Percentiles rank a stretch among this genome's conserved stretches.
Evolutionary conservation across 2,888 invertebrate species (phyloP).

Genomic region (Phalera bucephala): DNA sequence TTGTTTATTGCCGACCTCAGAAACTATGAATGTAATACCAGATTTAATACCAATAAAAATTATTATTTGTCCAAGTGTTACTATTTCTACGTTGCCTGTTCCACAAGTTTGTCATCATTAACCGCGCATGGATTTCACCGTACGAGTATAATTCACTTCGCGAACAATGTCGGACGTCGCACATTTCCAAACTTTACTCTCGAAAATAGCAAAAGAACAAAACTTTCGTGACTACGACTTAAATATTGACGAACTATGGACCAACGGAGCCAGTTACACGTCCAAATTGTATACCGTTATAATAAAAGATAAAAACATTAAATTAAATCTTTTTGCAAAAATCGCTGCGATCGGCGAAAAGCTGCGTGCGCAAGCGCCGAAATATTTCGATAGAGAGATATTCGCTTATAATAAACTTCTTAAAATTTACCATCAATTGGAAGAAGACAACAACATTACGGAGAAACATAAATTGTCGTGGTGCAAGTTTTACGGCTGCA

Average conservation of each 20-base stretch:
- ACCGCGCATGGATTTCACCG: no score
- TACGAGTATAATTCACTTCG: no score
- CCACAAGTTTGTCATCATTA: no score
- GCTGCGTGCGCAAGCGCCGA: conserved; percentile 29
- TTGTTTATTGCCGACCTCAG: no score
- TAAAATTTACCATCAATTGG: conserved; percentile 37
- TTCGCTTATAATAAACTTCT: conserved; percentile 45
- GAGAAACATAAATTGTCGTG: conserved; percentile 38
- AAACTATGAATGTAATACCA: no score
- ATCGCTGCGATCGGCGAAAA: conserved; percentile 45
- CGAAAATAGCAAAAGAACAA: conserved; percentile 27
- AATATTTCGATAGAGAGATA: conserved; percentile 44
- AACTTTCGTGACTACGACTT: conserved; percentile 25
- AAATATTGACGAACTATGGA: conserved; percentile 25
- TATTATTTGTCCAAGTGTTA: no score
- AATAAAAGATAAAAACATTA: conserved; percentile 19
- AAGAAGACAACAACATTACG: conserved; percentile 36
- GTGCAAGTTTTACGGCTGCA: no score
- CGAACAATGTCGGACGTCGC: no score
- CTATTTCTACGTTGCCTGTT: no score
- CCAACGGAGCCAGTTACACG: conserved; percentile 45
- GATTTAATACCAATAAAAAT: no score
- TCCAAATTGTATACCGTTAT: conserved; percentile 32
- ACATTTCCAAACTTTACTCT: conserved; percentile 12
- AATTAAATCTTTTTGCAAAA: conserved; percentile 51